A percentile compares a stretch with the other conserved stretches of the same genome.
These are phyloP conservation scores for Dicyrtomina minuta DNA, from an alignment of 2,888 invertebrate species.

Conservation along the genomic window DNA sequence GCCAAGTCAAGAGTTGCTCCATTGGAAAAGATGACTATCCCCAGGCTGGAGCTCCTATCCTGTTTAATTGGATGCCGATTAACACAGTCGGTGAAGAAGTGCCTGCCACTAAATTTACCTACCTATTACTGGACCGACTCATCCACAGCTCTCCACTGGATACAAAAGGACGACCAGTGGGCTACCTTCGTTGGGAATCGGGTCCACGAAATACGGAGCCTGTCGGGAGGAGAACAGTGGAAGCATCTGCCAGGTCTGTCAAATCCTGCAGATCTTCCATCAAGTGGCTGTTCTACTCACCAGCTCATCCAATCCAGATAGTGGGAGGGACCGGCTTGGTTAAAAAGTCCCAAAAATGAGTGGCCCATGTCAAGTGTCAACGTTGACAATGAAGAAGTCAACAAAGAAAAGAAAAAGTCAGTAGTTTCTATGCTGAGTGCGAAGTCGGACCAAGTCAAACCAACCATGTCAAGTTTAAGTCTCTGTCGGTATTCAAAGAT, in stretches of 20 bases:
- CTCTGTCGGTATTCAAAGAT: background rate
- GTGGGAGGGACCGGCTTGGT: constrained; percentile 11
- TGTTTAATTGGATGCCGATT: constrained; percentile 39
- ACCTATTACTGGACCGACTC: constrained; percentile 36
- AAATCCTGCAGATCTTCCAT: constrained; percentile 54
- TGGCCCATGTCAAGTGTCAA: background rate
- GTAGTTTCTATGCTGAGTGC: background rate
- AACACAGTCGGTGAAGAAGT: background rate
- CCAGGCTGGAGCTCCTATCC: constrained; percentile 43
- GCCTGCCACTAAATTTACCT: constrained; percentile 1
- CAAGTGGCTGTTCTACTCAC: background rate
- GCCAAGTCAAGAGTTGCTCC: constrained; percentile 43
- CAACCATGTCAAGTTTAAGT: background rate
- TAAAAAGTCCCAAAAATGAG: background rate
- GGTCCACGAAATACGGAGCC: constrained; percentile 10
- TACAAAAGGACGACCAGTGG: constrained; percentile 44
- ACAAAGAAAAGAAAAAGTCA: background rate
- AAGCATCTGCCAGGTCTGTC: constrained; percentile 53
- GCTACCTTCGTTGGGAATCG: constrained; percentile 30
- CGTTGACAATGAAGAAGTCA: background rate
- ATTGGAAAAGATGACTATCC: constrained; percentile 37
- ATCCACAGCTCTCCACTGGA: constrained; percentile 44
- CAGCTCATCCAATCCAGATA: background rate
- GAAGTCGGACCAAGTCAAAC: background rate
- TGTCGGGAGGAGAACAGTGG: constrained; percentile 47